Percentiles rank a stretch among this genome's conserved stretches.
Evolutionary conservation across 2,888 invertebrate genomes (phyloP).

Genomic region (Drosophila ezoana): DNA sequence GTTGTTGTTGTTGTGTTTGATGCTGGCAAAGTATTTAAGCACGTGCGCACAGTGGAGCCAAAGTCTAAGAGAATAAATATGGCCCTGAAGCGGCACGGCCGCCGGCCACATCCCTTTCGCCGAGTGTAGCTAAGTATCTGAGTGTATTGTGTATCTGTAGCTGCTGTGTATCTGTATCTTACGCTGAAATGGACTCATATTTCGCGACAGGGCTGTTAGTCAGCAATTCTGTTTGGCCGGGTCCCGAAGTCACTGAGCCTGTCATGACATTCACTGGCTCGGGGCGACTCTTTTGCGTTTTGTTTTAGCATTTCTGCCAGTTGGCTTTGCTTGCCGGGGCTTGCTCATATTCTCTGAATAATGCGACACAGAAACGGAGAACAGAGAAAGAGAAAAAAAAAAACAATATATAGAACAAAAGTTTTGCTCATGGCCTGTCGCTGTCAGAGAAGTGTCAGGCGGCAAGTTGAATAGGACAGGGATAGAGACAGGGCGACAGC

Average conservation of each 20-base stretch:
- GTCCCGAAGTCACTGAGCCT: constrained; percentile 75
- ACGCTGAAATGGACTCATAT: constrained; percentile 78
- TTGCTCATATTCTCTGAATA: constrained; percentile 53
- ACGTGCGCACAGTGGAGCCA: constrained; percentile 75
- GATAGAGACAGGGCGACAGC: constrained; percentile 46
- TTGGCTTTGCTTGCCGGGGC: constrained; percentile 28
- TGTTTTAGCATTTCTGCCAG: constrained; percentile 65
- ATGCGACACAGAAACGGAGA: constrained; percentile 38
- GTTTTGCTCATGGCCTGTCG: constrained; percentile 80
- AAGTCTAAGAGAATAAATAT: constrained; percentile 24
- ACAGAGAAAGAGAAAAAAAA: constrained; percentile 23
- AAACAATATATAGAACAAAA: constrained; percentile 72
- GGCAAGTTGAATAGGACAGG: constrained; percentile 76
- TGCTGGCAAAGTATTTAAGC: constrained; percentile 74
- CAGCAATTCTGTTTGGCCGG: constrained; percentile 73
- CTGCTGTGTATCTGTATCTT: constrained; percentile 54
- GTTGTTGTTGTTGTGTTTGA: constrained; percentile 19
- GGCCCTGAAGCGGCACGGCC: constrained; percentile 12
- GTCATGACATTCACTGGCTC: constrained; percentile 72
- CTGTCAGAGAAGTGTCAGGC: constrained; percentile 83
- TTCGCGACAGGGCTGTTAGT: constrained; percentile 81
- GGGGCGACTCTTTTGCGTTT: constrained; percentile 55
- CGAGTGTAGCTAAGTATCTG: constrained; percentile 24
- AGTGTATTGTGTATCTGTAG: constrained; percentile 23
- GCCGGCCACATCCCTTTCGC: constrained; percentile 47